Evolutionary conservation across 2,113 vertebrate genomes (phyloP), one percentile per base, ranked within the genome.

Genomic region (Potamarius usumacintae): DNA sequence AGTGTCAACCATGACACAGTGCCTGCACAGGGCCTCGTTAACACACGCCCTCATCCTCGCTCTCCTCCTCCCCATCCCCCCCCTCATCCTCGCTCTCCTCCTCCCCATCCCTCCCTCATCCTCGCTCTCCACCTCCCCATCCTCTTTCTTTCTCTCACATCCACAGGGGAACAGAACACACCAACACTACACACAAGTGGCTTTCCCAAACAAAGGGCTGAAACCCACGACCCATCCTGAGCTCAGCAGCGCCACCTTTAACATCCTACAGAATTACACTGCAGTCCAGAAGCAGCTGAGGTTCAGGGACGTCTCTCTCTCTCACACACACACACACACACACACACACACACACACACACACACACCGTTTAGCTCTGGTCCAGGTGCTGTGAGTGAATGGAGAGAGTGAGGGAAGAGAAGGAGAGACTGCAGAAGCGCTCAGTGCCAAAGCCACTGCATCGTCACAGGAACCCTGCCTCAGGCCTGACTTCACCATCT

Each of bases 1-100:
- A 90, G 92, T 94, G 94, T 94, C 94, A 94, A 91, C 91, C 90
- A 91, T 94, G 93, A 96, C 94, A 95, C 94, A 95, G 92, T 89
- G 93, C 93, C 93, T 91, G 91, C 91, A 92, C 90, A 89, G 92
- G 89, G 94, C 92, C 94, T 92, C 62, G 91, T 92, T 91, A 91
- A 90, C 89, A 87, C 82, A 85, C 58, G 30, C 71, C 80, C 86
- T 81, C 55, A 52, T 76, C 85, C 83, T 83, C 50, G 42, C 71
- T 77, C 9, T 42, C 12, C 5, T 34, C 52, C 18, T 25, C 22
- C 65, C 80, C 11, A 69, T 27, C n/a, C 1, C 65, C 34, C 7
- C 25, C 20, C 53, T 79, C 62, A 30, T n/a, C 20, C 63, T 71
- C 69, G 1, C 34, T 34, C 34, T 42, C 34, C 34, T 3, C 34